Base-by-base conservation (phyloP, 2,113 vertebrate genomes). In the Rhabdornis inornatus region DNA sequence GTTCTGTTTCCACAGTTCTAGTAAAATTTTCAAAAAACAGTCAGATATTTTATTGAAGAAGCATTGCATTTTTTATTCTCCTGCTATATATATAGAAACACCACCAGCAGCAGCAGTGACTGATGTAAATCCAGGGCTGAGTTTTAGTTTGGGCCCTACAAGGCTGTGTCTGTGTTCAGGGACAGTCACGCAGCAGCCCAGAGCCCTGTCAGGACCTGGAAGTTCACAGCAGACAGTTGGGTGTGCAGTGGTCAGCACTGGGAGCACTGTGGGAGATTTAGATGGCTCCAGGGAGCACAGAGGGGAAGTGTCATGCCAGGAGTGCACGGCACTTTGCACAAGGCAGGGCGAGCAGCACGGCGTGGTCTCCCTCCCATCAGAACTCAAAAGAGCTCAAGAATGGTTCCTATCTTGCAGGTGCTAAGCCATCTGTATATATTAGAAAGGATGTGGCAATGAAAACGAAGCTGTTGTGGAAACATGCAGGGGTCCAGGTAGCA, bases 201-300 rank as follows among this genome's bases (percentile, higher is more conserved):
- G 37, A 57, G 15, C 33, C 35, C 28, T 13, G 18, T 37, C 50
- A 64, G 25, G 37, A 50, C 31, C 6, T 50, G 20, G 15, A 50
- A 57, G 6, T 4, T 81, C 25, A 31, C 35, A 56, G 31, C 11
- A 49, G 42, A 17, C 6, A 33, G 19, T 27, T 5, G 27, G 31
- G 11, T 0, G 0, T 44, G 37, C 10, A 15, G 15, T 16, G 7
- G 17, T 31, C 21, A 56, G 30, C 1, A 0, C 30, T 0, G 0
- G 35, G 35, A 72, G 25, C 22, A 33, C 5, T 5, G 31, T 1
- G 4, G 59, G 18, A 33, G 22, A 33, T 31, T 50, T 44, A 23
- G 27, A 16, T 15, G 10, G 10, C 17, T 42, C 7, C 44, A 57
- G 35, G 35, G 25, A 49, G 17, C 21, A 42, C 31, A 42, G 25